Percentiles rank a stretch among this genome's conserved stretches.
Conservation (phyloP, 2,888 invertebrate genomes). For the Silvanus unidentatus region DNA sequence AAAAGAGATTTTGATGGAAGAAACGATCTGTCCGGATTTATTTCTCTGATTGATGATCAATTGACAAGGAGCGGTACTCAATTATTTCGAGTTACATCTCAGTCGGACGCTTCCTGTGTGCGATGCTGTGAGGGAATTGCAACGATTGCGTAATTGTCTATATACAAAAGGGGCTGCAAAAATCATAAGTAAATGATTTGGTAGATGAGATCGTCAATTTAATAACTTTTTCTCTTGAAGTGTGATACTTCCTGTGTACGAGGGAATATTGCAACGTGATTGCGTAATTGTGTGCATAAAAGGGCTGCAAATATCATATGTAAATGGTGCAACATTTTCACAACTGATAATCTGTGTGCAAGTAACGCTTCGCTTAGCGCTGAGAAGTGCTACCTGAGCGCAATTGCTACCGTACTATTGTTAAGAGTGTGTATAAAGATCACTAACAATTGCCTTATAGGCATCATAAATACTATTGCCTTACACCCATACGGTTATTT, state of each 20-base stretch:
- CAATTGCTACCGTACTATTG: conserved; percentile 21
- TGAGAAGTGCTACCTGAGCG: conserved; percentile 10
- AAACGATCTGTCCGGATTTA: conserved; percentile 32
- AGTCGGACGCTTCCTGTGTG: conserved; percentile 23
- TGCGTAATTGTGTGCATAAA: no score
- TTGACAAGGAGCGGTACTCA: conserved; percentile 31
- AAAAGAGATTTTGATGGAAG: conserved; percentile 24
- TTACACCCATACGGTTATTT: no score
- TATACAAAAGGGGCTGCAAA: neutral
- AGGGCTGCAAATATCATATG: neutral
- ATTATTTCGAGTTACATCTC: conserved; percentile 27
- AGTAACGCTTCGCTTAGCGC: conserved; percentile 23
- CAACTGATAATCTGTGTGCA: conserved; percentile 7
- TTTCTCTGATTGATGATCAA: conserved; percentile 38
- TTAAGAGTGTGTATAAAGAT: conserved; percentile 19
- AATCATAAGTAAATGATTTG: neutral
- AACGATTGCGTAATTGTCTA: no score
- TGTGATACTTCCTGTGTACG: conserved; percentile 20
- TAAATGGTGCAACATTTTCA: neutral
- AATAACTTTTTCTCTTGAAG: no score
- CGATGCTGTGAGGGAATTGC: no score
- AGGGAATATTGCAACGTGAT: no score
- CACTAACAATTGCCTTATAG: conserved; percentile 28
- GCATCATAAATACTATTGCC: conserved; percentile 32
- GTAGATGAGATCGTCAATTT: no score